Percentiles rank a stretch among this genome's conserved stretches.
These are phyloP conservation scores for Protosalanx chinensis DNA, from an alignment of 2,797 vertebrate species.

Conservation along the genomic window DNA sequence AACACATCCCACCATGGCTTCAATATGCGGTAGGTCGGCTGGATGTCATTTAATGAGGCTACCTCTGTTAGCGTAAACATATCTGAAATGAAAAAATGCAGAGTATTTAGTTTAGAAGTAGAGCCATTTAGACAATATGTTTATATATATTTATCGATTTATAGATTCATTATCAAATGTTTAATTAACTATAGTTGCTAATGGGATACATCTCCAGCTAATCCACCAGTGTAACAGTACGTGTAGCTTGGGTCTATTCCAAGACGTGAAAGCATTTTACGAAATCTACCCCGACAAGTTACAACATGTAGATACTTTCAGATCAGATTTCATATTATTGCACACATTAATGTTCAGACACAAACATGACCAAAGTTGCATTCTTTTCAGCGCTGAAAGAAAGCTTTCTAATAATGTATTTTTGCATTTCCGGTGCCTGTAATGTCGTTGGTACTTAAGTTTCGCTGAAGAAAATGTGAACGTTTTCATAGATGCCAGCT, in stretches of 20 bases:
- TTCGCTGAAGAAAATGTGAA: background rate
- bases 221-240: no score
- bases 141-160: no score
- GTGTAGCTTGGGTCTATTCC: background rate
- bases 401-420: background rate
- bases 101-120: background rate
- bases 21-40: constrained; percentile 96
- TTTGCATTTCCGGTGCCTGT: background rate
- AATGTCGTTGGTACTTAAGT: background rate
- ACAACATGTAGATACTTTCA: constrained; percentile 28
- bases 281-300: constrained; percentile 9
- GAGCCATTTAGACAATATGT: background rate
- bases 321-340: background rate
- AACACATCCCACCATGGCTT: constrained; percentile 99
- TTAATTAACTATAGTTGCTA: no score
- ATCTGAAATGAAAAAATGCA: constrained; percentile 73
- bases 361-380: background rate
- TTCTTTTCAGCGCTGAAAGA: background rate
- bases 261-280: background rate
- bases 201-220: no score
- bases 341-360: background rate
- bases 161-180: no score
- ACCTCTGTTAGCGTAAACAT: constrained; percentile 99
- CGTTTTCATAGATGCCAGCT: background rate
- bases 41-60: constrained; percentile 96